Evolutionary conservation across 2,113 vertebrate species (phyloP).

Genomic region (Ia io): DNA sequence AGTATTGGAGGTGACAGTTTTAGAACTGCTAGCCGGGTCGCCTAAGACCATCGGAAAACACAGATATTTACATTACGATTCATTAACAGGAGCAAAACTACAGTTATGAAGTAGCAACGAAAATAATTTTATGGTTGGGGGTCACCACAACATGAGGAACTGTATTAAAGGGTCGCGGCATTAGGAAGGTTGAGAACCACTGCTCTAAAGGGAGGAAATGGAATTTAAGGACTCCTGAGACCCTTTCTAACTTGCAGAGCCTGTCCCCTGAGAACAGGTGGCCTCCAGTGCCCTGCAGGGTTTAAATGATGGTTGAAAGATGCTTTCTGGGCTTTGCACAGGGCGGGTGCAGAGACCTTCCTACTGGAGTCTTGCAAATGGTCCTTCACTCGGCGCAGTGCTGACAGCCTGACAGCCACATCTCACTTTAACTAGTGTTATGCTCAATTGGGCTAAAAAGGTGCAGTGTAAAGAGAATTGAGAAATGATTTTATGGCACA

Average conservation of each 20-base stretch:
- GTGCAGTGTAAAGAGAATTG: neutral
- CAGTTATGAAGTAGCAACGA: no score
- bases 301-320: neutral
- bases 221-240: neutral
- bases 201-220: neutral
- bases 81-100: no score
- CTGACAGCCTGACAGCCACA: neutral
- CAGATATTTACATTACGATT: no score
- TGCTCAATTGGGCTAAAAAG: neutral
- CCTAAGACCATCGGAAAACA: no score
- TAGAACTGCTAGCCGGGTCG: no score
- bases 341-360: neutral
- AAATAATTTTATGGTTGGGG: no score
- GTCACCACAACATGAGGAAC: no score
- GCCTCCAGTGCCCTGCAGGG: neutral
- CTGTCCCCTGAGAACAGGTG: fast-evolving
- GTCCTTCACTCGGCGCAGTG: neutral
- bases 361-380: neutral
- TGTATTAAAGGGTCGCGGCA: no score
- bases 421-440: constrained; percentile 24
- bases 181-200: no score
- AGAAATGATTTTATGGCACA: neutral
- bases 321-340: neutral
- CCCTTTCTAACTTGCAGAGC: neutral
- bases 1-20: no score